These are phyloP conservation scores for Phainopepla nitens DNA, from an alignment of 2,113 vertebrate genomes.

Conservation along the genomic window DNA sequence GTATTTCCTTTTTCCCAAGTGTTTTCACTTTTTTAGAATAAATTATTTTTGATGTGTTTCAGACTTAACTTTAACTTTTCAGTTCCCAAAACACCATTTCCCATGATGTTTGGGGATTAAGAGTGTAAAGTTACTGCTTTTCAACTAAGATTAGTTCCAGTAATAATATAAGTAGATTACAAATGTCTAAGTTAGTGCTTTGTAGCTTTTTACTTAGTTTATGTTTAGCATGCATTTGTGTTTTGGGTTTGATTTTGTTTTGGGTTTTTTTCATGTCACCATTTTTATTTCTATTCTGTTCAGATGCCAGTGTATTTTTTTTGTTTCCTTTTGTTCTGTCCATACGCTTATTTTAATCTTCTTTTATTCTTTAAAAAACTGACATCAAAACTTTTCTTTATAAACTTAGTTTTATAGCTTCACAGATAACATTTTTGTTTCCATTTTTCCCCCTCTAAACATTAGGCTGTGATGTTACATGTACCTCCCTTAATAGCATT, in stretches of 20 bases:
- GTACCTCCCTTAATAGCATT: neutral
- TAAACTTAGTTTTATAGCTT: neutral
- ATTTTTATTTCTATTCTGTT: slow-evolving; percentile 43
- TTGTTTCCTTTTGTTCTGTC: neutral
- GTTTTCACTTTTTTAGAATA: neutral
- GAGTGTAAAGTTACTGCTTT: neutral
- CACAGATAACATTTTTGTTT: neutral
- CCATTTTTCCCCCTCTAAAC: neutral
- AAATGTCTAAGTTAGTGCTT: neutral
- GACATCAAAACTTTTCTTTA: neutral
- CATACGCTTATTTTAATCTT: neutral
- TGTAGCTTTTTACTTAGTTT: neutral
- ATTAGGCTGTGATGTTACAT: neutral
- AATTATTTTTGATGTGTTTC: neutral
- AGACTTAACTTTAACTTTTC: neutral
- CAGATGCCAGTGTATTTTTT: slow-evolving; percentile 31
- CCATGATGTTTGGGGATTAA: neutral
- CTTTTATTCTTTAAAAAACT: neutral
- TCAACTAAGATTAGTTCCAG: neutral
- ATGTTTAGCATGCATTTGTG: neutral
- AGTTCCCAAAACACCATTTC: neutral
- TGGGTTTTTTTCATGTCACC: neutral
- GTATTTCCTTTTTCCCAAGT: too few relatives aligned
- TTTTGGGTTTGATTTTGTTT: neutral
- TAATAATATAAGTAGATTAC: neutral